Evolutionary conservation across 1,140 invertebrate species (phyloP), one percentile per base, ranked within the genome.

Genomic region (Helicoverpa armigera): DNA sequence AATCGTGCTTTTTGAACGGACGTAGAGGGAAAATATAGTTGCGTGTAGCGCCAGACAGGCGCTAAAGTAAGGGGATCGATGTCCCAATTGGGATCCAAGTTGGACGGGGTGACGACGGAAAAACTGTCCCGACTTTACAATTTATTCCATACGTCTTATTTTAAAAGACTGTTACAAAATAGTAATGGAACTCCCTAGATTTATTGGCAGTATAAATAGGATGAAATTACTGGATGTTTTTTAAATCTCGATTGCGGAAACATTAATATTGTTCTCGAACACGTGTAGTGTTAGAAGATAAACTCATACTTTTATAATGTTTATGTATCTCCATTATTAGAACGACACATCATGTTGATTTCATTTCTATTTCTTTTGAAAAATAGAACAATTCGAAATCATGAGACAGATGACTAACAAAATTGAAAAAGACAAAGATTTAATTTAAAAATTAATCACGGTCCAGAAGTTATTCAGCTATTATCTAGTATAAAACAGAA

Each of bases 31-130:
- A 48, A 73, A 54, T 73, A 80, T 50, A 61, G 61, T 82, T 75
- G 81, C 70, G 88, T 82, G 85, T 78, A 84, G 87, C 82, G 83
- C 82, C 83, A 88, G 85, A 87, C 88, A 86, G 86, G 76, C 85
- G 83, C 79, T 82, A 81, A 83, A 86, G 54, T 77, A 72, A 14
- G 58, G 83, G 86, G 87, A 90, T 87, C 89, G 89, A 91, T 87
- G 89, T 88, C 87, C 89, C 88, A 88, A 84, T 86, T 82, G 85
- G 83, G 87, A 90, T 78, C 79, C n/a, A 82, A 85, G 79, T 85
- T 85, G 83, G 81, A 65, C 73, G 77, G 70, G 81, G 82, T 67
- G 81, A 75, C 79, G 81, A 85, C 73, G 58, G 81, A 83, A 85
- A 85, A 87, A 85, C 80, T 82, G 69, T 82, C 73, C 53, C 60